Conservation (phyloP, 2,113 vertebrate genomes). For the Eulemur macaco region DNA sequence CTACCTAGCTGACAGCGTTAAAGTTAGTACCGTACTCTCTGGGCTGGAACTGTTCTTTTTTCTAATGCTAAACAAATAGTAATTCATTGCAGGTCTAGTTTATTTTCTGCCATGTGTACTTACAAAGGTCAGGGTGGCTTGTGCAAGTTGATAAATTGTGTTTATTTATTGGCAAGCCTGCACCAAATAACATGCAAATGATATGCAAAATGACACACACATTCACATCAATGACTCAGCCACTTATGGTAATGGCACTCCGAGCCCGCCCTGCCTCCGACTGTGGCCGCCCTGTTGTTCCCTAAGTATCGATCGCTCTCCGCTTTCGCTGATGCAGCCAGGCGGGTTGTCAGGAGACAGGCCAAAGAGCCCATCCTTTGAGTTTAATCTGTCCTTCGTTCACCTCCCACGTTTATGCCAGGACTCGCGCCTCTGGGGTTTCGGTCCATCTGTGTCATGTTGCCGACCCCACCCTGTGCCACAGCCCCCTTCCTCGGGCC, state of each 20-base stretch:
- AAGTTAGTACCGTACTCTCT: background rate
- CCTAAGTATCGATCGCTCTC: slow-evolving; percentile 59
- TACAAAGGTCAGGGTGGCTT: slow-evolving; percentile 62
- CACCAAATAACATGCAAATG: slow-evolving; percentile 76
- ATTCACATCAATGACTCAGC: slow-evolving; percentile 65
- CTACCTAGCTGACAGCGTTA: background rate
- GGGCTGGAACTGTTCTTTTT: background rate
- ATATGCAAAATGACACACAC: slow-evolving; percentile 74
- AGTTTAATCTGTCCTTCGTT: slow-evolving; percentile 34
- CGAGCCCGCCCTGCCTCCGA: slow-evolving; percentile 14
- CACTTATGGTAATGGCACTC: slow-evolving; percentile 76
- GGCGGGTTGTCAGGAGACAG: slow-evolving; percentile 61
- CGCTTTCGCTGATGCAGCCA: slow-evolving; percentile 65
- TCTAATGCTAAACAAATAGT: slow-evolving; percentile 31
- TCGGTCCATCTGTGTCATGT: background rate
- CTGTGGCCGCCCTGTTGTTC: background rate
- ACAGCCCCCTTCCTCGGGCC: background rate
- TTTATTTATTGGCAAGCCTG: slow-evolving; percentile 70
- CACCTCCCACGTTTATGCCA: background rate
- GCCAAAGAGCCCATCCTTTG: background rate
- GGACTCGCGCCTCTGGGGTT: background rate
- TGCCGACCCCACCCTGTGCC: background rate
- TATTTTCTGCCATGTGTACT: slow-evolving; percentile 48
- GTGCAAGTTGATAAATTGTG: slow-evolving; percentile 67
- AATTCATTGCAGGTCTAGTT: slow-evolving; percentile 43